These are phyloP conservation scores for Lysiphlebus fabarum DNA, from an alignment of 1,140 invertebrate species.

Conservation along the genomic window DNA sequence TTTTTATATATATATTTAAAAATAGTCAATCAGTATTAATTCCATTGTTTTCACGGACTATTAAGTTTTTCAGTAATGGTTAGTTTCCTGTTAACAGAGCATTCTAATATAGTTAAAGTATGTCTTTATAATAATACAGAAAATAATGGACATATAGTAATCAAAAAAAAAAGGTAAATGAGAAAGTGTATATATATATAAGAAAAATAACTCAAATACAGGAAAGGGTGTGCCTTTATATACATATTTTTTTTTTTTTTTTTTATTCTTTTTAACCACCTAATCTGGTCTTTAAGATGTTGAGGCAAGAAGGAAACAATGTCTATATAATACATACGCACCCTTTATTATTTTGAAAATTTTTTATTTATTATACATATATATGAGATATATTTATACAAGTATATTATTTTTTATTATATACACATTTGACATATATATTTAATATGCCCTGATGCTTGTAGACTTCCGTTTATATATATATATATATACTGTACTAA, in stretches of 20 bases:
- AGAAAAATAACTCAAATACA: slow-evolving; percentile 49
- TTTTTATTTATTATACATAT: too few species aligned
- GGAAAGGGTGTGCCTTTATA: slow-evolving; percentile 50
- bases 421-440: too few species aligned
- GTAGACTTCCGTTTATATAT: too few species aligned
- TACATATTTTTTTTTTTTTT: background rate
- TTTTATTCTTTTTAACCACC: background rate
- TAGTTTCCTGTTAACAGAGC: slow-evolving; percentile 46
- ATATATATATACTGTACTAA: too few species aligned
- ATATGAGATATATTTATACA: too few species aligned
- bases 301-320: slow-evolving; percentile 48
- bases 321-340: slow-evolving; percentile 6
- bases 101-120: slow-evolving; percentile 8
- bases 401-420: background rate
- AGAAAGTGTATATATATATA: background rate
- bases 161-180: too few species aligned
- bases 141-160: slow-evolving; percentile 17
- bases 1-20: slow-evolving; percentile 40
- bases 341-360: background rate
- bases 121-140: slow-evolving; percentile 11
- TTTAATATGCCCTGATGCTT: too few species aligned
- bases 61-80: slow-evolving; percentile 52
- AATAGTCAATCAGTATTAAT: slow-evolving; percentile 47
- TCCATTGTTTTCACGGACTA: slow-evolving; percentile 57
- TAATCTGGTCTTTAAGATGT: slow-evolving; percentile 50